These are phyloP conservation scores for Catocala fraxini DNA, from an alignment of 2,888 invertebrate genomes.

Conservation along the genomic window DNA sequence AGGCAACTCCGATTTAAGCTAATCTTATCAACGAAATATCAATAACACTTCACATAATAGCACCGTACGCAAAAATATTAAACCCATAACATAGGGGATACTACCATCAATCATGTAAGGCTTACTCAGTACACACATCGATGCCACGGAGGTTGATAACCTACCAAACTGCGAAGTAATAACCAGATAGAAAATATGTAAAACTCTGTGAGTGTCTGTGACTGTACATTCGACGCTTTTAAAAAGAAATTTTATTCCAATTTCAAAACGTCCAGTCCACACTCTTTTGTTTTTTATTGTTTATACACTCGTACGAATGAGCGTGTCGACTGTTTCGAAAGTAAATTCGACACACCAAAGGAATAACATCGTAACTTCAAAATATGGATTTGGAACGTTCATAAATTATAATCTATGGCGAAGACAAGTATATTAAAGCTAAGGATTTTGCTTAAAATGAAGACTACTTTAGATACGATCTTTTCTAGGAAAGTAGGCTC, in stretches of 20 bases:
- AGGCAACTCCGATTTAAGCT: background rate
- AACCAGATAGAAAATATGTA: conserved; percentile 28
- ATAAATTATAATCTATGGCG: no score
- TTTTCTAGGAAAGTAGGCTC: no score
- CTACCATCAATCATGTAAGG: conserved; percentile 35
- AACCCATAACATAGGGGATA: conserved; percentile 23
- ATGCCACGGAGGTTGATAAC: conserved; percentile 28
- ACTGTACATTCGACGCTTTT: conserved; percentile 20
- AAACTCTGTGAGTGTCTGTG: conserved; percentile 5
- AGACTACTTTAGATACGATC: no score
- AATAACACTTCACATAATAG: conserved; percentile 15
- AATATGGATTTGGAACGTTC: no score
- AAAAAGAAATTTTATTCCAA: conserved; percentile 38
- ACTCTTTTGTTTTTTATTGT: conserved; percentile 32
- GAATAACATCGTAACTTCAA: no score
- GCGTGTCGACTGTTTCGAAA: no score
- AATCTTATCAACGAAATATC: conserved; percentile 19
- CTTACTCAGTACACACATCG: conserved; percentile 21
- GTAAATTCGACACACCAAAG: no score
- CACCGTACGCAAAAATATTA: conserved; percentile 35
- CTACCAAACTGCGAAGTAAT: conserved; percentile 26
- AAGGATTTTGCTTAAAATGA: no score
- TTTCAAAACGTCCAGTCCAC: conserved; percentile 32
- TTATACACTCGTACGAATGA: conserved; percentile 3
- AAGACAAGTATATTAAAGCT: no score